phyloP scores from a whole-genome alignment of 2,888 invertebrate species.

The Auanema freiburgensis region DNA sequence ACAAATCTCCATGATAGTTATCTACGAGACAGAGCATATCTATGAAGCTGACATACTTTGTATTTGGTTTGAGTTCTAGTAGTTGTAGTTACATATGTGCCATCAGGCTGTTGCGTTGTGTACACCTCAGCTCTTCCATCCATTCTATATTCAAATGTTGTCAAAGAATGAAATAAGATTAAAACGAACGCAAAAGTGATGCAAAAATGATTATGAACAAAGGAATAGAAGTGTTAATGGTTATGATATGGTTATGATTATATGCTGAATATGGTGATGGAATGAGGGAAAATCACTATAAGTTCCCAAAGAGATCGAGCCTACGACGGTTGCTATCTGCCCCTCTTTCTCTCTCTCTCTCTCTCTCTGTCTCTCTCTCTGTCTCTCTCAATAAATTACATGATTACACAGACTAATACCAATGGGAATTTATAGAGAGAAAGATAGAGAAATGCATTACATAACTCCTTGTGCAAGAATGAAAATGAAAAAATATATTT shows the following conservation, averaged over 20 bases:
- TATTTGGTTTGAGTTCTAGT: slow-evolving; percentile 44
- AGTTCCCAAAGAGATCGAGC: background rate
- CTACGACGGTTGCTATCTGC: background rate
- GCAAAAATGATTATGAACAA: background rate
- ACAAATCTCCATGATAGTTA: no score
- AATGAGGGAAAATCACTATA: background rate
- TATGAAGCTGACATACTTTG: no score
- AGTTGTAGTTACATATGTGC: slow-evolving; percentile 57
- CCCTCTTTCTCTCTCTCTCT: no score
- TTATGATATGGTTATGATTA: background rate
- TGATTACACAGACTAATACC: background rate
- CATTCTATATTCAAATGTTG: background rate
- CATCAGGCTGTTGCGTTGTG: slow-evolving; percentile 58
- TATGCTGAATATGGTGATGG: background rate
- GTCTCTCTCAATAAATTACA: no score
- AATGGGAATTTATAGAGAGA: background rate
- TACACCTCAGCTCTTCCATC: slow-evolving; percentile 44
- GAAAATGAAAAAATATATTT: no score
- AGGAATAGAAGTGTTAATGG: background rate
- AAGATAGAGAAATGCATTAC: background rate
- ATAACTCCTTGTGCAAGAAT: no score
- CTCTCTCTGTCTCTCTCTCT: no score
- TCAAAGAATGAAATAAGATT: background rate
- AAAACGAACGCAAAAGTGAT: background rate
- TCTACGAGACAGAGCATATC: no score